Evolutionary conservation across 2,113 vertebrate species (phyloP).

Genomic region (Hydropotes inermis): DNA sequence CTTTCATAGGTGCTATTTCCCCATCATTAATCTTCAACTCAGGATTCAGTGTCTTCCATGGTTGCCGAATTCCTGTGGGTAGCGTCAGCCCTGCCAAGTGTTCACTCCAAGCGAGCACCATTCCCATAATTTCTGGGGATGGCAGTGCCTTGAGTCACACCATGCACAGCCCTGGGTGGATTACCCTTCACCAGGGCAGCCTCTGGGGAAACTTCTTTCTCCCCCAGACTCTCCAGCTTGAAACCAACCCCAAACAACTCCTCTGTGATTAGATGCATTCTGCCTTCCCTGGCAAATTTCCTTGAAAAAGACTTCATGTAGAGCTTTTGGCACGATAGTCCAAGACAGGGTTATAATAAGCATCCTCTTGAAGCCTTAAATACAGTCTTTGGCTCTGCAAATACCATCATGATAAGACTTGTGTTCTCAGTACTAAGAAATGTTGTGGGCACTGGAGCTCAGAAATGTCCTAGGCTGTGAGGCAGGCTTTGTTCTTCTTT

Average conservation of each 20-base stretch:
- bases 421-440: slow-evolving; percentile 12
- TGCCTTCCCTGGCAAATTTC: slow-evolving; percentile 63
- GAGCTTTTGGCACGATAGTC: slow-evolving; percentile 26
- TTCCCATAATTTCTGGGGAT: background rate
- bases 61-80: background rate
- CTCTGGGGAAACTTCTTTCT: background rate
- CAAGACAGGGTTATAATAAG: slow-evolving; percentile 61
- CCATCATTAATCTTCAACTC: background rate
- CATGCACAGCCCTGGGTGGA: background rate
- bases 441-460: slow-evolving; percentile 41
- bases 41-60: background rate
- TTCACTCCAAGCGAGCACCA: background rate
- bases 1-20: background rate
- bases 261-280: background rate
- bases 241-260: background rate
- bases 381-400: slow-evolving; percentile 51
- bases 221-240: background rate
- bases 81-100: background rate
- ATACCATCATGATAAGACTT: slow-evolving; percentile 71
- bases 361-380: slow-evolving; percentile 67
- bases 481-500: slow-evolving; percentile 16
- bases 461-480: background rate
- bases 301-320: slow-evolving; percentile 35
- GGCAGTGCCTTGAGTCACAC: background rate
- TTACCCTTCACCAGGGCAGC: background rate